Conservation (phyloP, 1,140 invertebrate species). For the Galleria mellonella region DNA sequence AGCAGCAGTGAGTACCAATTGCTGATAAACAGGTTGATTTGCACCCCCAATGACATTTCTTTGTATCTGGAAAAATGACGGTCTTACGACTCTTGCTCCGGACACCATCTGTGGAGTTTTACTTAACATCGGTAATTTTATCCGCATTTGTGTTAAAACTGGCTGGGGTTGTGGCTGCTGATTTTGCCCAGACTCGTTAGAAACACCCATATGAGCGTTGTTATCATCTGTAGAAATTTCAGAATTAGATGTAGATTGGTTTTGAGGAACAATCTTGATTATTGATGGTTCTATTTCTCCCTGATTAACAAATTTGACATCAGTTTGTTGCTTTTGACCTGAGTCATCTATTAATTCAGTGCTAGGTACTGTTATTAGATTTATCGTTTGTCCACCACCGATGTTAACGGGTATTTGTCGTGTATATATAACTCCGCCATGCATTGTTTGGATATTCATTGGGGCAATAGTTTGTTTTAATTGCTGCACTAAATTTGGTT, state of each 20-base stretch:
- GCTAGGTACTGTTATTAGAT: conserved; percentile 74
- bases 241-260: conserved; percentile 21
- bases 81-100: conserved; percentile 73
- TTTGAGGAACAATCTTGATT: conserved; percentile 67
- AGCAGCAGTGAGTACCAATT: conserved; percentile 64
- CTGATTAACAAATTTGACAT: conserved; percentile 18
- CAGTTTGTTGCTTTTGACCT: conserved; percentile 43
- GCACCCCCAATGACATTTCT: conserved; percentile 73
- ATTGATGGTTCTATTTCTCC: conserved; percentile 56
- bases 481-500: conserved; percentile 58
- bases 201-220: conserved; percentile 26
- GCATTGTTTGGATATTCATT: conserved; percentile 75
- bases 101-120: conserved; percentile 63
- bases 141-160: conserved; percentile 72
- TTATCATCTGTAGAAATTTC: conserved; percentile 46
- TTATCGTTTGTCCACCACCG: conserved; percentile 75
- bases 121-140: conserved; percentile 71
- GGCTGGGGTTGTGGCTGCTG: conserved; percentile 60
- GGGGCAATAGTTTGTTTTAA: conserved; percentile 65
- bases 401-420: conserved; percentile 76
- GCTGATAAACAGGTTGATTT: conserved; percentile 69
- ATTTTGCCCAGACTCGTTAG: conserved; percentile 34
- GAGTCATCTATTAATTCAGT: conserved; percentile 59
- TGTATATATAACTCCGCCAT: conserved; percentile 78
- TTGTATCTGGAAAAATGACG: conserved; percentile 76